A percentile compares a stretch with the other conserved stretches of the same genome.
Evolutionary conservation across 2,113 vertebrate genomes (phyloP).

Genomic region (Bubo blakistoni): DNA sequence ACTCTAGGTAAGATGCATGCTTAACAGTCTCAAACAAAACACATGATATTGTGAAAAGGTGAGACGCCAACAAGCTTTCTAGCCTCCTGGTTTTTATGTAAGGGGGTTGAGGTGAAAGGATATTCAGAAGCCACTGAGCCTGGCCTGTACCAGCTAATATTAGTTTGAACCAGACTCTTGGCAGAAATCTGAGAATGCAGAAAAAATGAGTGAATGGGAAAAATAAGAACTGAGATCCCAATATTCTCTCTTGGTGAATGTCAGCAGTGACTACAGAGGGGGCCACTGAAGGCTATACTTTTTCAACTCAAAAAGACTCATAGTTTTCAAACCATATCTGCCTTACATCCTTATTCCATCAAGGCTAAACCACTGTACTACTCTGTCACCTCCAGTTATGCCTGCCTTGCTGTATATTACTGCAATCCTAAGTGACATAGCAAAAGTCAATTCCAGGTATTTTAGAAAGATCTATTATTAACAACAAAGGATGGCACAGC

Average conservation of each 20-base stretch:
- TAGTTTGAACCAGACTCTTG: not conserved
- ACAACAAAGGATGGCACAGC: not conserved
- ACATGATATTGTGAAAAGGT: not conserved
- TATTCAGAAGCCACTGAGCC: not conserved
- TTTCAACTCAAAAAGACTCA: not conserved
- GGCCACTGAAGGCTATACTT: not conserved
- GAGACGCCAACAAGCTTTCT: not conserved
- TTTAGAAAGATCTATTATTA: conserved; percentile 26
- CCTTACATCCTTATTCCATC: not conserved
- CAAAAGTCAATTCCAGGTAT: not conserved
- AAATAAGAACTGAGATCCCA: not conserved
- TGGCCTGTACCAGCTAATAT: not conserved
- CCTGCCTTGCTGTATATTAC: not conserved
- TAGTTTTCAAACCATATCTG: not conserved
- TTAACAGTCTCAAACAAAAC: not conserved
- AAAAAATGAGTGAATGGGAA: not conserved
- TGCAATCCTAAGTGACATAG: not conserved
- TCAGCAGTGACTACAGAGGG: not conserved
- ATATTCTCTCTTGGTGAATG: not conserved
- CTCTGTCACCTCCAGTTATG: not conserved
- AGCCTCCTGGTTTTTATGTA: not conserved
- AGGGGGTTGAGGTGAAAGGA: not conserved
- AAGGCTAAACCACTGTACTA: not conserved
- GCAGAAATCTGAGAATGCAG: not conserved
- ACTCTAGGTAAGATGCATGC: not conserved